Conservation (phyloP, 2,888 invertebrate species). For the Leptopilina myrica region DNA sequence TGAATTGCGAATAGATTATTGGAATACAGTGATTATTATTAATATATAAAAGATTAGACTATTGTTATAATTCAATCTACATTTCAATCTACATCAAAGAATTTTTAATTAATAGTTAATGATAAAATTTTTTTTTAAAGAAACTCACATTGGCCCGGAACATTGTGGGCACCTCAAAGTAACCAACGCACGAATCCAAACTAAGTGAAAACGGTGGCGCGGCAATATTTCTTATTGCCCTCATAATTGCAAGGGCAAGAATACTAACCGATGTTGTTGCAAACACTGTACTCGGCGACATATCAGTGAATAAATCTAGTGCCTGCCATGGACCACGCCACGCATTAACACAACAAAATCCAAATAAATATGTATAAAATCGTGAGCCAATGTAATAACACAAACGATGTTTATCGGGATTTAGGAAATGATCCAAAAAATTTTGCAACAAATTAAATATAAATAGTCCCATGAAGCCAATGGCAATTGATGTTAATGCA, state of each 20-base stretch:
- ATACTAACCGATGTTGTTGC: constrained; percentile 83
- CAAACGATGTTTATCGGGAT: constrained; percentile 84
- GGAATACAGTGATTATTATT: too few relatives aligned
- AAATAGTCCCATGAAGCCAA: constrained; percentile 85
- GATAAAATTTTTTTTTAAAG: too few relatives aligned
- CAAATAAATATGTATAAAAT: constrained; percentile 86
- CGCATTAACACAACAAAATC: constrained; percentile 89
- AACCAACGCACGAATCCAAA: constrained; percentile 86
- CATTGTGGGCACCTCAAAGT: constrained; percentile 91
- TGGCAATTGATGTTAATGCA: constrained; percentile 82
- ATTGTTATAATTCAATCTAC: too few relatives aligned
- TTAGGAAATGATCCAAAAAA: constrained; percentile 78
- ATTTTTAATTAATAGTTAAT: too few relatives aligned
- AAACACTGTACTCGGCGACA: constrained; percentile 80
- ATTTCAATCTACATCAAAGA: too few relatives aligned
- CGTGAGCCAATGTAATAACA: constrained; percentile 85
- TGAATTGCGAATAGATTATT: too few relatives aligned
- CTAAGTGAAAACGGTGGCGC: constrained; percentile 89
- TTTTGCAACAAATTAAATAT: constrained; percentile 83
- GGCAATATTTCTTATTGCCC: constrained; percentile 87
- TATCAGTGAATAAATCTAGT: constrained; percentile 84
- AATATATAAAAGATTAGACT: too few relatives aligned
- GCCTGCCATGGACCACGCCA: constrained; percentile 92
- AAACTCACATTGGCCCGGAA: constrained; percentile 87
- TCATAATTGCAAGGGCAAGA: constrained; percentile 83